Conservation (phyloP, 2,113 vertebrate genomes). For the Eubucco bourcierii region DNA sequence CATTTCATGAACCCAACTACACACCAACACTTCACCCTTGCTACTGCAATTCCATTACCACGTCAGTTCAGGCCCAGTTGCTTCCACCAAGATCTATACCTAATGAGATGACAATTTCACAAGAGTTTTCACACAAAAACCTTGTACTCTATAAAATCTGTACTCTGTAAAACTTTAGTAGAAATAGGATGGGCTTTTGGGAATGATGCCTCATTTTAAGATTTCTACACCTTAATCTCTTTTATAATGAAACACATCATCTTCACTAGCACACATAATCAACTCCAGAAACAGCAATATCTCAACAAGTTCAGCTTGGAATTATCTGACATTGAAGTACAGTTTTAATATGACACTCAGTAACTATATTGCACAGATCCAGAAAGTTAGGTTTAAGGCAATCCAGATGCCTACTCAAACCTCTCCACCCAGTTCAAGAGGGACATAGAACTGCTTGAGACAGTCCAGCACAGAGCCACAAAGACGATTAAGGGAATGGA, state of each 20-base stretch:
- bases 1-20: neutral
- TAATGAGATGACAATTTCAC: neutral
- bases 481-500: too few species aligned
- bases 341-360: neutral
- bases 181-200: neutral
- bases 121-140: neutral
- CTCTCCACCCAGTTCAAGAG: too few species aligned
- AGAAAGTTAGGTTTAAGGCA: neutral
- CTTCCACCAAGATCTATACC: neutral
- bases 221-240: neutral
- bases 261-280: neutral
- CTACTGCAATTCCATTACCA: neutral
- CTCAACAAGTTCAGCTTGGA: neutral
- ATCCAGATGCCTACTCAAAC: neutral
- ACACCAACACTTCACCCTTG: neutral
- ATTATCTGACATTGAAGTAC: neutral
- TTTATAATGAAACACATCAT: neutral
- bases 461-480: too few species aligned
- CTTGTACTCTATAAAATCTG: neutral
- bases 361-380: neutral
- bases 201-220: neutral
- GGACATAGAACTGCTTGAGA: too few species aligned
- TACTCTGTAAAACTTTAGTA: neutral
- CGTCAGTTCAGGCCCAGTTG: neutral
- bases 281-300: neutral